phyloP scores from a whole-genome alignment of 2,888 invertebrate genomes.

The Hirtodrosophila confusa region DNA sequence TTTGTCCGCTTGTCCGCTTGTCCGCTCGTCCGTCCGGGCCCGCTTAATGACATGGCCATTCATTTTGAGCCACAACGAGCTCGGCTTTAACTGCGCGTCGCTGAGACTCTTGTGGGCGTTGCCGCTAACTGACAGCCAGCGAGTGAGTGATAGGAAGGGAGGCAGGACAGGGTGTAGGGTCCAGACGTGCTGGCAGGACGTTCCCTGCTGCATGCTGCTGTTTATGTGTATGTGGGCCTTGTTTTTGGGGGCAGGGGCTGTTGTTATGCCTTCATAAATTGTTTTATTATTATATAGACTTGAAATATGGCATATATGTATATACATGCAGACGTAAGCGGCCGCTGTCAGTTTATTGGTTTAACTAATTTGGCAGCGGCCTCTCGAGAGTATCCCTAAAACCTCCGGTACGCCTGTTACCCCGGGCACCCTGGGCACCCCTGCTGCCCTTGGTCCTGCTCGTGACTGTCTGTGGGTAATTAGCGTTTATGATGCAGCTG shows the following conservation, averaged over 20 bases:
- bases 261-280: slow-evolving; percentile 75
- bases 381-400: slow-evolving; percentile 8
- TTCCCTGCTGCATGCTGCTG: slow-evolving; percentile 18
- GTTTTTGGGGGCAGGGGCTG: slow-evolving; percentile 34
- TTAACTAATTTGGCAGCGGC: slow-evolving; percentile 71
- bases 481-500: slow-evolving; percentile 71
- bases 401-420: no score
- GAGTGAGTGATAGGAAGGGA: slow-evolving; percentile 21
- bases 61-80: slow-evolving; percentile 63
- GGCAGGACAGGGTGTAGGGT: background rate
- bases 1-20: background rate
- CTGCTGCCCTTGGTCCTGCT: no score
- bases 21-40: slow-evolving; percentile 26
- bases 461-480: slow-evolving; percentile 47
- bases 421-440: background rate
- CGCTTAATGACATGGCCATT: slow-evolving; percentile 74
- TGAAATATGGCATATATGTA: slow-evolving; percentile 66
- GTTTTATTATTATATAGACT: slow-evolving; percentile 77
- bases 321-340: slow-evolving; percentile 41
- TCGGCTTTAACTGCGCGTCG: slow-evolving; percentile 12
- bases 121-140: slow-evolving; percentile 66
- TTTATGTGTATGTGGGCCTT: background rate
- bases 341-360: slow-evolving; percentile 76
- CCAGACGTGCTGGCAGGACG: slow-evolving; percentile 6
- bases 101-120: slow-evolving; percentile 65